These are phyloP conservation scores for Protobothrops flavoviridis DNA, from an alignment of 2,113 vertebrate species.

Conservation along the genomic window DNA sequence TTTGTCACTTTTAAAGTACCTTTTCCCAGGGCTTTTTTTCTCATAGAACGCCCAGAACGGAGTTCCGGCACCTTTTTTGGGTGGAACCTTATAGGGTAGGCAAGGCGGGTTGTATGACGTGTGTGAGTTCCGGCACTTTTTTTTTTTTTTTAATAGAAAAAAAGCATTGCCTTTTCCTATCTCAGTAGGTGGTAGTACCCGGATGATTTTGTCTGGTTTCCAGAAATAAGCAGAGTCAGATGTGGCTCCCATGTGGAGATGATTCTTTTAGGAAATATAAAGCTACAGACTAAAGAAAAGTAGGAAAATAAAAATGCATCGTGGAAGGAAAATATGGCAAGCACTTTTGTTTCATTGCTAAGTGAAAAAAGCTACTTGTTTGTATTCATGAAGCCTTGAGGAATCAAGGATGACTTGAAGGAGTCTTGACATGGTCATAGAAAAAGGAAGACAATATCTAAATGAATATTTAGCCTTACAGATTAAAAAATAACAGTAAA, in stretches of 20 bases:
- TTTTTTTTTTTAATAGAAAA: too few species aligned
- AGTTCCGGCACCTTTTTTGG: too few species aligned
- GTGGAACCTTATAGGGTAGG: too few species aligned
- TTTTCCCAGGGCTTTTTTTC: neutral
- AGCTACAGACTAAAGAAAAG: neutral
- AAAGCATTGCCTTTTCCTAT: neutral
- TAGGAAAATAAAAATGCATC: neutral
- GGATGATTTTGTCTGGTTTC: neutral
- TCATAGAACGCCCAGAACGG: too few species aligned
- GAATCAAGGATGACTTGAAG: neutral
- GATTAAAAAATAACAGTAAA: neutral
- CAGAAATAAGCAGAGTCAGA: neutral
- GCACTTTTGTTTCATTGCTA: neutral
- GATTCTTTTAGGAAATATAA: neutral
- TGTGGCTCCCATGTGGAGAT: neutral
- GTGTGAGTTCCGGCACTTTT: too few species aligned
- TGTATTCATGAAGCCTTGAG: neutral
- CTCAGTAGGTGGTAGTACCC: neutral
- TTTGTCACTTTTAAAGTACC: conserved; percentile 6
- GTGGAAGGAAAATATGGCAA: neutral
- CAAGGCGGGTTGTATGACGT: too few species aligned
- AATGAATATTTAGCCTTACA: neutral
- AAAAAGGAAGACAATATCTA: neutral
- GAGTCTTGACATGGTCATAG: neutral
- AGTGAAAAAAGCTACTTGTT: neutral